Base-by-base conservation (phyloP, 2,797 vertebrate genomes). In the Nyctibius grandis region DNA sequence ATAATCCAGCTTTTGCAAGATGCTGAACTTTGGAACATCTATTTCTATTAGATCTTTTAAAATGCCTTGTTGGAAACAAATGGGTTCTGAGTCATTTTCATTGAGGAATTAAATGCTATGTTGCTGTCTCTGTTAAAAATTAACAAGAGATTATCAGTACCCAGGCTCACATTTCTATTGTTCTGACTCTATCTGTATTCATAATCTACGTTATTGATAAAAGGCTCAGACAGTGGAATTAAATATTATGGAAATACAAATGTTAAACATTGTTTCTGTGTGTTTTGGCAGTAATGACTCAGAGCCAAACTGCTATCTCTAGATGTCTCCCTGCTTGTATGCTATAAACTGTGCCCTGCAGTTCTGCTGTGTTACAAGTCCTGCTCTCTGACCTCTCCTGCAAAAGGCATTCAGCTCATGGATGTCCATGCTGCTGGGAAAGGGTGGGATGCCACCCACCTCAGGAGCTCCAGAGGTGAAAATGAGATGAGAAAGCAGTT, bases 231-330 rank as follows among this genome's bases (percentile, higher is more conserved):
- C 76, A 36, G 45, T 42, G 68, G 76, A 84, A 95, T 84, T 89
- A 84, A 76, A 56, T 59, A 69, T 84, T 88, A 85, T 47, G 85
- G 79, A 91, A 94, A 86, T 59, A 57, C 18, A 65, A 81, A 70
- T 11, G 22, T 81, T 92, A 75, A 94, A 77, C 61, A 65, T 53
- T 69, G 21, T 93, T 96, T 97, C 94, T 54, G 18, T 38, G 57
- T 79, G 44, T 92, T 96, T 91, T 84, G 57, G 76, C 50, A 50
- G 61, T 61, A 95, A 64, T 84, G 89, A 94, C 57, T 96, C 89
- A 92, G 79, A 93, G 34, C 45, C 69, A 57, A 83, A 54, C 16
- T 51, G 54, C 16, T 85, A 6, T 74, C 63, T 82, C 33, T 83
- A 45, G 56, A 88, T 38, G 22, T 51, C 54, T 91, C 57, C 28